Base-by-base conservation (phyloP, 2,113 vertebrate species). In the Forbesichthys papilliferus region DNA sequence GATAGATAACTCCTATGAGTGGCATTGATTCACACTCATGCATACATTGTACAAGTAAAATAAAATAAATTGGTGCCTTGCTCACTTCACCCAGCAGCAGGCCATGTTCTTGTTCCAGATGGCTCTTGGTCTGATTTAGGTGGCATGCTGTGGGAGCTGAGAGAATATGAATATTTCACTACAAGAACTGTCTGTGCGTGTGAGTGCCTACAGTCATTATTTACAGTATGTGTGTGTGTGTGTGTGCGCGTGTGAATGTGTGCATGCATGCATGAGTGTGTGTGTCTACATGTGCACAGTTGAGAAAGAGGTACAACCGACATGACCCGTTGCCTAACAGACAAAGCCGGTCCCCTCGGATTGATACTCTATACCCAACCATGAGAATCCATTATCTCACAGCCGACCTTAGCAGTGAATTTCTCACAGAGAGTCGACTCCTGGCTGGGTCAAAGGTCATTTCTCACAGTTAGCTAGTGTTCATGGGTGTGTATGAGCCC, bases 161-260 rank as follows among this genome's bases (percentile, higher is more conserved):
- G 69, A 75, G 74, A 85, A 79, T 80, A 79, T 84, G 80, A 89
- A 88, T 89, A 85, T 89, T 87, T 89, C 73, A 89, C 76, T 72
- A 4, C 48, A 13, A 72, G 57, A 62, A 68, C 27, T 64, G 53
- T 3, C 58, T 73, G 69, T 75, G 69, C 11, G 56, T 12, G 49
- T 3, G 11, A 14, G 11, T 14, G 49, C 11, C 11, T 11, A 52
- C 49, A 12, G 49, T 14, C 11, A 11, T 10, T 8, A 27, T 27
- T 27, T 27, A 27, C 27, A 27, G 27, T 27, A 3, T 6, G 18
- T 54, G 47, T 67, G 48, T 68, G 49, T 20, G 27, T 70, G 36
- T 36, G 66, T 48, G 59, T n/a, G 48, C 57, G 56, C 42, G 42
- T 60, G 68, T 69, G 49, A 47, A 53, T 57, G 53, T 67, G 53